A percentile compares a stretch with the other conserved stretches of the same genome.
Evolutionary conservation across 2,888 invertebrate genomes (phyloP).

Genomic region (Idaea dimidiata): DNA sequence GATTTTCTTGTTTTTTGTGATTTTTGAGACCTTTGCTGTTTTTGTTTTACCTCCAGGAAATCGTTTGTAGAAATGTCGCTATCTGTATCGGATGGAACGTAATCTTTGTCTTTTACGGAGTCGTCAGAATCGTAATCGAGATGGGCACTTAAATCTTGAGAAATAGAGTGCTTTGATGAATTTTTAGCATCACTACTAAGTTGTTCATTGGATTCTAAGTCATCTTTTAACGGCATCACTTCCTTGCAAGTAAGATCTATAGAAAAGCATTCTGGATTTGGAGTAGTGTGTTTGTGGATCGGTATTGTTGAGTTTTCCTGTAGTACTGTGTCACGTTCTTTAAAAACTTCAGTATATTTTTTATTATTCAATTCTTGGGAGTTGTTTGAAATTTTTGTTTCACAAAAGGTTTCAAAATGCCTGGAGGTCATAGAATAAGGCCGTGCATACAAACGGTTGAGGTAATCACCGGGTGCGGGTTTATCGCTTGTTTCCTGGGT

Average conservation of each 20-base stretch:
- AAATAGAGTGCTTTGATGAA: too few relatives aligned
- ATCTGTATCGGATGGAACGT: slow-evolving; percentile 15
- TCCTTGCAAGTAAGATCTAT: slow-evolving; percentile 3
- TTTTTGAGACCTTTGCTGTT: slow-evolving; percentile 6
- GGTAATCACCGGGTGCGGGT: neutral
- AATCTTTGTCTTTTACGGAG: slow-evolving; percentile 14
- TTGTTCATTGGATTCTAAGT: slow-evolving; percentile 10
- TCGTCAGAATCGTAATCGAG: slow-evolving; percentile 17
- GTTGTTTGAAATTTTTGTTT: slow-evolving; percentile 11
- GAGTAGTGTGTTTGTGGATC: slow-evolving; percentile 8
- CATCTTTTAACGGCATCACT: slow-evolving; percentile 9
- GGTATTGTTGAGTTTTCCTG: slow-evolving; percentile 5
- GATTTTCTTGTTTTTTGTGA: neutral
- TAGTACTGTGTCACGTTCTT: slow-evolving; percentile 5
- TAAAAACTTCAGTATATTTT: slow-evolving; percentile 5
- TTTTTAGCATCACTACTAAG: slow-evolving; percentile 3
- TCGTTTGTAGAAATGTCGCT: slow-evolving; percentile 10
- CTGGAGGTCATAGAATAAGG: slow-evolving; percentile 11
- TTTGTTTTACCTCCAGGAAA: slow-evolving; percentile 6
- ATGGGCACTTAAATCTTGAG: slow-evolving; percentile 5
- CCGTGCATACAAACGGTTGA: slow-evolving; percentile 10
- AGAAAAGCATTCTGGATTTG: slow-evolving; percentile 5
- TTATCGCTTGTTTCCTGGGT: too few relatives aligned
- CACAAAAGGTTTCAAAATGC: slow-evolving; percentile 13
- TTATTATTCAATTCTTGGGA: slow-evolving; percentile 10